Evolutionary conservation across 2,113 vertebrate species (phyloP), one percentile per base, ranked within the genome.

Genomic region (Aspidoscelis tigris): DNA sequence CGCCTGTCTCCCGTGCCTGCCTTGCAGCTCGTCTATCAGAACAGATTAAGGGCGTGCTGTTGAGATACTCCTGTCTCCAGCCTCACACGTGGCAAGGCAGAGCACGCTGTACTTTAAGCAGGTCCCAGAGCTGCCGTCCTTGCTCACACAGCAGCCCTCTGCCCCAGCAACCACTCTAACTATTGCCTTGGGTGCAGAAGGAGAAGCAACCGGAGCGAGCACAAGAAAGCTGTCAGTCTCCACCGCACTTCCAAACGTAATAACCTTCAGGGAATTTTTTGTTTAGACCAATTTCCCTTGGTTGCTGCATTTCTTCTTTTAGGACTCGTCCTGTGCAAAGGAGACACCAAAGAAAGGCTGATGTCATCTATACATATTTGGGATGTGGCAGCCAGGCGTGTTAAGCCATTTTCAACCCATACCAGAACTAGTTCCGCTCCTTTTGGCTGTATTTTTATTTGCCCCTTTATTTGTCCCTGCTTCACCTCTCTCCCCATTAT

Each of bases 41-140:
- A 50, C 47, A 33, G 39, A 69, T 33, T 5, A 24, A 55, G 70
- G 39, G 16, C 39, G 81, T 64, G 8, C 69, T 72, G 14, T n/a
- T 44, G 55, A 50, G 43, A 68, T 61, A 18, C 58, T 53, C 58
- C 47, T 26, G n/a, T 39, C 66, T 64, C 16, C 61, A 58, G 55
- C 39, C 50, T 87, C 70, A 61, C 76, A 68, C 53, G 47, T 24
- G n/a, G 70, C 44, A 74, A 61, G 61, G 50, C 76, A 74, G 21
- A 75, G 77, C 77, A 55, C 8, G 58, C 5, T 11, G 7, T 47
- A 55, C 21, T 20, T 71, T 47, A 14, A 64, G 58, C 0, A 44
- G 0, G 66, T 12, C 8, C 50, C 1, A 12, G 33, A 0, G 16
- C 0, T 0, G 0, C 0, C 2, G 50, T 80, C 71, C 47, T 0